Evolutionary conservation across 2,888 invertebrate genomes (phyloP).

Genomic region (Cataglyphis rosenhaueri): DNA sequence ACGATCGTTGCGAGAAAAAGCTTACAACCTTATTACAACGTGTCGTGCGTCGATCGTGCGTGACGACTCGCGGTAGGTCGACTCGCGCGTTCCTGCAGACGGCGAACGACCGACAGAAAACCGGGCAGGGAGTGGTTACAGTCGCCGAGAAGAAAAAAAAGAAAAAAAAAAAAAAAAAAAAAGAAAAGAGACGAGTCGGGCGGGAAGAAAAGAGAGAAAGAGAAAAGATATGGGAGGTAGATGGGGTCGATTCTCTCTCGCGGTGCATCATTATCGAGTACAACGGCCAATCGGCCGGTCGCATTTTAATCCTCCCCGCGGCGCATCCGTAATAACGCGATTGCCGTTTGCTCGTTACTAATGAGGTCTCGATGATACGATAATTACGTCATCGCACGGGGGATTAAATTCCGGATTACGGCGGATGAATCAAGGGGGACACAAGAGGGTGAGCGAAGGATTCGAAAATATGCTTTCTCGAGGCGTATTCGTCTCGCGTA

Average conservation of each 20-base stretch:
- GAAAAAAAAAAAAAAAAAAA: neutral
- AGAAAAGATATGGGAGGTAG: slow-evolving; percentile 6
- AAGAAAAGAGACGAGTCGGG: slow-evolving; percentile 13
- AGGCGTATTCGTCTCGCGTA: slow-evolving; percentile 62
- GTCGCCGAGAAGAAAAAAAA: slow-evolving; percentile 8
- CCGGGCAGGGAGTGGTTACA: slow-evolving; percentile 61
- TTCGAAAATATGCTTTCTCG: slow-evolving; percentile 59
- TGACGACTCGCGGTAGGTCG: slow-evolving; percentile 39
- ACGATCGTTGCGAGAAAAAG: slow-evolving; percentile 14
- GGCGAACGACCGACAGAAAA: slow-evolving; percentile 42
- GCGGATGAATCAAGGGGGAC: slow-evolving; percentile 21
- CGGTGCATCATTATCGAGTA: slow-evolving; percentile 59
- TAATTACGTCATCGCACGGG: slow-evolving; percentile 54
- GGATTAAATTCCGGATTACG: slow-evolving; percentile 45
- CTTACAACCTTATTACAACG: slow-evolving; percentile 16
- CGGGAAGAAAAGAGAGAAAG: neutral
- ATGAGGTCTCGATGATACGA: neutral
- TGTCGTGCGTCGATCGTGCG: slow-evolving; percentile 41
- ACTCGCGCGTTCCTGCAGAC: slow-evolving; percentile 9
- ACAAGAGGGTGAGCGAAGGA: slow-evolving; percentile 40
- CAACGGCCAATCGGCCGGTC: slow-evolving; percentile 59
- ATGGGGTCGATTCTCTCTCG: slow-evolving; percentile 35
- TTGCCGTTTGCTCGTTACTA: slow-evolving; percentile 27
- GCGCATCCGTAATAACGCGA: slow-evolving; percentile 15
- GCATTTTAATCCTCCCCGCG: slow-evolving; percentile 46